Conservation (phyloP, 2,113 vertebrate species). For the Stegostoma tigrinum region DNA sequence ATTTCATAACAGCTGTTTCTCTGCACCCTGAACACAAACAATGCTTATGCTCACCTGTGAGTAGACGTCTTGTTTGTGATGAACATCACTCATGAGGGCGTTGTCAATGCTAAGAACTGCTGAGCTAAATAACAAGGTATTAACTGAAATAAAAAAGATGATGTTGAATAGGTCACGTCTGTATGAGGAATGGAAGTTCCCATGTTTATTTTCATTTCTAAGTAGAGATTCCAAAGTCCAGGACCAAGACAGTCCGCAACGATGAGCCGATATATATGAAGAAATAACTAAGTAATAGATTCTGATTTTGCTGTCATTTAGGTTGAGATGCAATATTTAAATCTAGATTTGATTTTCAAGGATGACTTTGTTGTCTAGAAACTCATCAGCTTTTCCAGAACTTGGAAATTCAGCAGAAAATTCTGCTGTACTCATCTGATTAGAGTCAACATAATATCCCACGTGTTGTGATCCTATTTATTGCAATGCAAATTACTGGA, state of each 20-base stretch:
- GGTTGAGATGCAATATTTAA: not conserved
- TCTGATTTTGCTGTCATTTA: not conserved
- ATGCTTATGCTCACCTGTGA: not conserved
- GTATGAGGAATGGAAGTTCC: not conserved
- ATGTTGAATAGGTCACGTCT: not conserved
- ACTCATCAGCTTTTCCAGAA: not conserved
- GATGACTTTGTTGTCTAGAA: not conserved
- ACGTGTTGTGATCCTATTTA: not conserved
- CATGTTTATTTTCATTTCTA: not conserved
- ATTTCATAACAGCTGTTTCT: not conserved
- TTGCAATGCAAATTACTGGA: not conserved
- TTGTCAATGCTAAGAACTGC: conserved; percentile 19
- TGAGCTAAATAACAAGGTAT: conserved; percentile 28
- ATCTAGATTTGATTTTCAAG: not conserved
- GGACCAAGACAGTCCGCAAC: not conserved
- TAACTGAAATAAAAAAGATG: not conserved
- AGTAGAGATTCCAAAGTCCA: not conserved
- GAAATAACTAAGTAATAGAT: not conserved
- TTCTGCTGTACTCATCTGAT: not conserved
- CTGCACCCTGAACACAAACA: not conserved
- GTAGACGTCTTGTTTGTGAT: not conserved
- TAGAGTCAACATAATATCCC: not conserved
- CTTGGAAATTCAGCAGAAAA: not conserved
- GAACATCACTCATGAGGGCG: not conserved
- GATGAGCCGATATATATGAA: not conserved